Base-by-base conservation (phyloP, 2,113 vertebrate species). In the Prolemur simus region DNA sequence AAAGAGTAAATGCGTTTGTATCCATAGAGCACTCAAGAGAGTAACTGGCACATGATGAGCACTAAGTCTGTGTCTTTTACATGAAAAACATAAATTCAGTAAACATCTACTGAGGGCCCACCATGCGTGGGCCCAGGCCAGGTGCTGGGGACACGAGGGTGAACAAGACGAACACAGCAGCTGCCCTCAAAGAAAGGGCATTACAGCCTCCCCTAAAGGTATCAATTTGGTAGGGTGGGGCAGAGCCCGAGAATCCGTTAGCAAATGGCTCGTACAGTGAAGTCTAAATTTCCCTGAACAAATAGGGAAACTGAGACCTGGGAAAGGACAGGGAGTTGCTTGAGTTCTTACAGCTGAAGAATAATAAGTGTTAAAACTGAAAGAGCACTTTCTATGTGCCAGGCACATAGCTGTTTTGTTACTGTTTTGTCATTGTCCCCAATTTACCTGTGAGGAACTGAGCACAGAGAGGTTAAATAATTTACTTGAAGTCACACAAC, bases 311-410 rank as follows among this genome's bases (percentile, higher is more conserved):
- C 45, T 17, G 81, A 77, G 66, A 10, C 18, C 42, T 6, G 58
- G 34, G n/a, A 49, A 68, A 49, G 63, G 29, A n/a, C 11, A 60
- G 34, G 18, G 27, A 18, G 54, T 52, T 23, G 32, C 23, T 60
- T 7, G 8, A 71, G 21, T 23, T 47, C 71, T 64, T 42, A 12
- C 4, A 81, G 76, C 78, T n/a, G 5, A 58, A 76, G 58, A 49
- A 45, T 14, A 49, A 37, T 14, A 85, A 37, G 27, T 4, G 0
- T 37, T 34, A 2, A 66, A 60, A 34, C 37, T 13, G 18, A 17
- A 0, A 1, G 60, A 6, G 18, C 5, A 0, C 11, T 52, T 84
- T 83, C 27, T 13, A 5, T 1, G 49, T 17, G 29, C 32, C 54
- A 69, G 80, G 56, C 83, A 25, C 12, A 4, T 0, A 3, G 7